Conservation (phyloP, 2,888 invertebrate genomes). For the Ormia ochracea region DNA sequence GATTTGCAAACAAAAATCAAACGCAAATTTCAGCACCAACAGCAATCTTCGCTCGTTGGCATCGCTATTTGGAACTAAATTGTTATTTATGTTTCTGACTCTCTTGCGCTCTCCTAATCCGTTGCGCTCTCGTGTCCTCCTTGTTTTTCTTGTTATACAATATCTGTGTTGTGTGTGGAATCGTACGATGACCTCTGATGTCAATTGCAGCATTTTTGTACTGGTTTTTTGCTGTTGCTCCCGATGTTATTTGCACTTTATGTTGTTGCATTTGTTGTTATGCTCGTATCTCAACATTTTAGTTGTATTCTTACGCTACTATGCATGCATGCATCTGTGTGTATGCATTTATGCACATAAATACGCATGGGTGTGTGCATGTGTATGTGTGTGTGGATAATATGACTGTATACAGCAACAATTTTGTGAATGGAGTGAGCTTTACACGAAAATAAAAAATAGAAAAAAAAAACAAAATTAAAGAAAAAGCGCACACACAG, state of each 20-base stretch:
- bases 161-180: conserved; percentile 52
- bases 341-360: neutral
- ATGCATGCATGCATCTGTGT: neutral
- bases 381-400: no score
- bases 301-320: conserved; percentile 44
- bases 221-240: conserved; percentile 2
- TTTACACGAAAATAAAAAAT: no score
- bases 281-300: conserved; percentile 1
- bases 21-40: conserved; percentile 24
- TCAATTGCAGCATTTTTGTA: conserved; percentile 56
- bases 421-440: conserved; percentile 63
- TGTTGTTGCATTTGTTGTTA: conserved; percentile 13
- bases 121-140: conserved; percentile 3
- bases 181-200: conserved; percentile 62
- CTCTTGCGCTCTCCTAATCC: neutral
- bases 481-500: conserved; percentile 43
- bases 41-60: conserved; percentile 1
- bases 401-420: no score
- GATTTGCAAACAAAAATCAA: conserved; percentile 5
- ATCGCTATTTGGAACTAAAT: conserved; percentile 29
- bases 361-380: neutral
- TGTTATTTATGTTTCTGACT: conserved; percentile 13
- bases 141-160: conserved; percentile 16
- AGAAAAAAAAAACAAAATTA: no score
- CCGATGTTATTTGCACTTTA: conserved; percentile 35